These are phyloP conservation scores for Cosmia trapezina DNA, from an alignment of 2,888 invertebrate species.

Conservation along the genomic window DNA sequence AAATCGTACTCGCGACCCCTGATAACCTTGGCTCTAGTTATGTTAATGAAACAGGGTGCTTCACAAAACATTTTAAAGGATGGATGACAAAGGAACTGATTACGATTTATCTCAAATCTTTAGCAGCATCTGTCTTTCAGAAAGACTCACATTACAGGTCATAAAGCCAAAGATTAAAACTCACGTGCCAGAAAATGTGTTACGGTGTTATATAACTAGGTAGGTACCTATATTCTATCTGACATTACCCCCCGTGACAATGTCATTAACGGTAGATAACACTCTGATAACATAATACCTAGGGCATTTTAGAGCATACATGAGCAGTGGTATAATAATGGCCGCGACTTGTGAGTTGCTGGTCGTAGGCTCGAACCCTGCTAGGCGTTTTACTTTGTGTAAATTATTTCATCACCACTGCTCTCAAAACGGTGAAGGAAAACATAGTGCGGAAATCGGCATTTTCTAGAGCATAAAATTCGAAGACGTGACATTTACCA, in stretches of 20 bases:
- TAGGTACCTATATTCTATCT: neutral
- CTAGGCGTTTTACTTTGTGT: no score
- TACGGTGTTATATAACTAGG: neutral
- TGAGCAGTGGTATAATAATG: no score
- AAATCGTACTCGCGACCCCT: conserved; percentile 67
- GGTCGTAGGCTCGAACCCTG: no score
- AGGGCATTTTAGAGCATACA: no score
- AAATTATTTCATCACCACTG: no score
- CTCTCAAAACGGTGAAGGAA: no score
- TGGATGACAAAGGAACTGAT: conserved; percentile 46
- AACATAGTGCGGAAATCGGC: no score
- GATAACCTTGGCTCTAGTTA: conserved; percentile 75
- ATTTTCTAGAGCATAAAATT: no score
- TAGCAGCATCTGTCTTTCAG: conserved; percentile 14
- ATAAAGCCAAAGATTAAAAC: conserved; percentile 40
- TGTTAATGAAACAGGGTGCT: conserved; percentile 68
- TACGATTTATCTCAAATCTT: conserved; percentile 41
- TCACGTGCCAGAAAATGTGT: conserved; percentile 40
- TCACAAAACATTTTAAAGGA: conserved; percentile 43
- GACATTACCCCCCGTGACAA: conserved; percentile 36
- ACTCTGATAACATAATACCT: conserved; percentile 1
- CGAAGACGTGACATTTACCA: no score
- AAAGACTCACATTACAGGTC: conserved; percentile 39
- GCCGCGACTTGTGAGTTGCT: no score
- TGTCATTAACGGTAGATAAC: conserved; percentile 25